These are phyloP conservation scores for Grammomys surdaster DNA, from an alignment of 2,113 vertebrate genomes.

Conservation along the genomic window DNA sequence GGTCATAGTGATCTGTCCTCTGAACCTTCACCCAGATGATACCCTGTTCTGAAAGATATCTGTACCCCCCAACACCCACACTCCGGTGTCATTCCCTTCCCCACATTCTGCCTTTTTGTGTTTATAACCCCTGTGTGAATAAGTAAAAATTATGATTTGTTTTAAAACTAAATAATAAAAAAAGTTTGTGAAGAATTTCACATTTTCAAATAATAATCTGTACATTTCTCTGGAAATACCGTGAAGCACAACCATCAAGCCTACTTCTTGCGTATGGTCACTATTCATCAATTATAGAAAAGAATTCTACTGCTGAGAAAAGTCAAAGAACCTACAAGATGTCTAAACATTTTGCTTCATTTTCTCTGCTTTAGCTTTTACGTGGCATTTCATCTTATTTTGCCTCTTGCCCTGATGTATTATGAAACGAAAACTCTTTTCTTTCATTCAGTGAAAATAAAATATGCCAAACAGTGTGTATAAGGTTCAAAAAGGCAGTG, in stretches of 20 bases:
- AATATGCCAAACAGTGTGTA: background rate
- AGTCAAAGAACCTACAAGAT: background rate
- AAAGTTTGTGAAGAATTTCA: background rate
- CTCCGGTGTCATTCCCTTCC: too few species aligned
- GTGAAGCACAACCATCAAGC: background rate
- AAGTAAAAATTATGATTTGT: too few species aligned
- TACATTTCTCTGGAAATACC: background rate
- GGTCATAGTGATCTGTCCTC: too few species aligned
- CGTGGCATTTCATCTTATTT: background rate
- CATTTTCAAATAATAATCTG: background rate
- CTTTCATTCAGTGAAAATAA: slow-evolving; percentile 31
- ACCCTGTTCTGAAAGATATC: too few species aligned
- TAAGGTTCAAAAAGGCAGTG: background rate
- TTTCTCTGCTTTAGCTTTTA: background rate
- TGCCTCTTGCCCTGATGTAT: background rate
- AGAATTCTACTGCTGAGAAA: background rate
- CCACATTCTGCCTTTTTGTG: too few species aligned
- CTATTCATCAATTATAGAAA: background rate
- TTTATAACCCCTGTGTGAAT: too few species aligned
- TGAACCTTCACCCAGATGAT: too few species aligned
- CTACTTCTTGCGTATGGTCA: fast-evolving
- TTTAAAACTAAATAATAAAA: too few species aligned
- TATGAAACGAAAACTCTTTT: background rate
- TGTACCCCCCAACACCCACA: too few species aligned
- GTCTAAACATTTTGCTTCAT: background rate